Conservation (phyloP, 2,113 vertebrate species). For the Neofelis nebulosa region DNA sequence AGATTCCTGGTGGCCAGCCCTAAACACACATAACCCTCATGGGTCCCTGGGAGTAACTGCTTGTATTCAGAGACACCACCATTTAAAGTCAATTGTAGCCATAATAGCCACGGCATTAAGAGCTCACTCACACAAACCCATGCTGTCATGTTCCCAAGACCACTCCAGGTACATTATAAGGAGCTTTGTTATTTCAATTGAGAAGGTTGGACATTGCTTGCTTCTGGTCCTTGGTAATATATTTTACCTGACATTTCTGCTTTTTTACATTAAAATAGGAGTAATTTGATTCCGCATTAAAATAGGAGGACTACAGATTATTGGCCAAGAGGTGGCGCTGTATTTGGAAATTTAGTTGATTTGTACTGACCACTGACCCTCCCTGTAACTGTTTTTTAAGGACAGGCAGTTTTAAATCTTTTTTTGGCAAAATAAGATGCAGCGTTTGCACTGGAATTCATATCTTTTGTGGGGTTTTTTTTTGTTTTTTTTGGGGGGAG, state of each 20-base stretch:
- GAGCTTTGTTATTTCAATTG: neutral
- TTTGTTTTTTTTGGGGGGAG: neutral
- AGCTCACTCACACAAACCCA: neutral
- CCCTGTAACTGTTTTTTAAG: neutral
- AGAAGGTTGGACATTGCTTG: neutral
- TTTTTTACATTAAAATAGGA: neutral
- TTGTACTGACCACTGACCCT: neutral
- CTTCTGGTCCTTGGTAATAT: neutral
- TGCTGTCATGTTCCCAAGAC: neutral
- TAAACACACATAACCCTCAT: accelerated
- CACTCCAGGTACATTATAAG: neutral
- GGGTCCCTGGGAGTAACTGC: neutral
- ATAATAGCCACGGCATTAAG: neutral
- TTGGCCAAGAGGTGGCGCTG: neutral
- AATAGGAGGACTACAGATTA: neutral
- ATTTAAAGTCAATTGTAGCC: neutral
- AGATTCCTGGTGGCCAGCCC: neutral
- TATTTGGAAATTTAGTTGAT: neutral
- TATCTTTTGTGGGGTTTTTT: neutral
- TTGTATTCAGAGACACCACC: neutral
- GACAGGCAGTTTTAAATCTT: neutral
- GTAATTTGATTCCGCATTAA: neutral
- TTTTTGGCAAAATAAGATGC: neutral
- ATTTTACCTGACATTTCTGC: neutral
- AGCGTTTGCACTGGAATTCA: neutral